Evolutionary conservation across 2,888 invertebrate genomes (phyloP).

Genomic region (Acrocera orbiculus): DNA sequence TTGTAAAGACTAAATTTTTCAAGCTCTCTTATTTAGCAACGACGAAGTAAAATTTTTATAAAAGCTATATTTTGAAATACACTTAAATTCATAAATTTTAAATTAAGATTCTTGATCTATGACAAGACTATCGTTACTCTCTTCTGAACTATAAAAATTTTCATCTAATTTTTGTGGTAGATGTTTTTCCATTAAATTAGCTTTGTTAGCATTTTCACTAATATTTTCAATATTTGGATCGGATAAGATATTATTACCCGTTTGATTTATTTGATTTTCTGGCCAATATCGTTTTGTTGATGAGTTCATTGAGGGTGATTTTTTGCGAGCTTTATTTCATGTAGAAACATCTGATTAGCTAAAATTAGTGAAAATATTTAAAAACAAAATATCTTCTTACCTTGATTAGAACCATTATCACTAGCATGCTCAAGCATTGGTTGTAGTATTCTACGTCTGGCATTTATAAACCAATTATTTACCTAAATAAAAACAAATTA

Average conservation of each 20-base stretch:
- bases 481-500: conserved; percentile 31
- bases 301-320: conserved; percentile 7
- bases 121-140: conserved; percentile 15
- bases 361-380: too few relatives aligned
- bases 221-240: conserved; percentile 16
- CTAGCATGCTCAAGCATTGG: conserved; percentile 61
- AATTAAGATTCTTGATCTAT: conserved; percentile 13
- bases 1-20: too few relatives aligned
- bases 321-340: conserved; percentile 10
- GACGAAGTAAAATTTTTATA: background rate
- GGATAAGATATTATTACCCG: conserved; percentile 10
- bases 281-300: conserved; percentile 10
- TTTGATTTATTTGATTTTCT: conserved; percentile 5
- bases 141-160: conserved; percentile 14
- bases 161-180: conserved; percentile 12
- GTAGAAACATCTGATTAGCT: too few relatives aligned
- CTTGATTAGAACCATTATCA: conserved; percentile 13
- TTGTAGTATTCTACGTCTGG: conserved; percentile 73
- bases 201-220: conserved; percentile 14
- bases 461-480: conserved; percentile 91
- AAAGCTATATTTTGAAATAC: background rate
- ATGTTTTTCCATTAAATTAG: too few relatives aligned
- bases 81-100: too few relatives aligned
- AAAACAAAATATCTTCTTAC: conserved; percentile 1
- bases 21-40: too few relatives aligned